phyloP scores from a whole-genome alignment of 1,140 invertebrate species.

The Trypoxylus dichotomus region DNA sequence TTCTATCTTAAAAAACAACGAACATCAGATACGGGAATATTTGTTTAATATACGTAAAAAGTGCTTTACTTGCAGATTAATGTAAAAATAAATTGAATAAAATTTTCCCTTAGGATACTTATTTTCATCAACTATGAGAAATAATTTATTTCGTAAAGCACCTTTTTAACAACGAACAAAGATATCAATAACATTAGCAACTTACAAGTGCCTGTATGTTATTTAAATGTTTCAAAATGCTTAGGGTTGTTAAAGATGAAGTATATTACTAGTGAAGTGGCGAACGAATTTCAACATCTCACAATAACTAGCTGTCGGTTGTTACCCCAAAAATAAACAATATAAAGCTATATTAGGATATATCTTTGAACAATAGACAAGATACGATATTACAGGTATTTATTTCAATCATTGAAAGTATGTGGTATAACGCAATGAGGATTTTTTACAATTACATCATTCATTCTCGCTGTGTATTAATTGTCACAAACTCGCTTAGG shows the following conservation, averaged over 20 bases:
- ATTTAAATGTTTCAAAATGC: background rate
- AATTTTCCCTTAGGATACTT: too few species aligned
- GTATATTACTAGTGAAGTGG: background rate
- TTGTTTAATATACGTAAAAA: background rate
- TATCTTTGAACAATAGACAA: background rate
- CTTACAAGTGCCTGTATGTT: conserved; percentile 30
- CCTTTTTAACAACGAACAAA: background rate
- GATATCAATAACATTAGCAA: conserved; percentile 19
- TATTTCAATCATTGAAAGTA: background rate
- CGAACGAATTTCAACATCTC: background rate
- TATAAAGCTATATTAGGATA: background rate
- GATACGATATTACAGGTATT: background rate
- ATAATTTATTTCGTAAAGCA: background rate
- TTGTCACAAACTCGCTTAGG: too few species aligned
- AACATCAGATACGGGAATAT: background rate
- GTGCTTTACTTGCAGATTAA: too few species aligned
- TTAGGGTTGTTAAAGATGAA: background rate
- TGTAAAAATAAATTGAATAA: too few species aligned
- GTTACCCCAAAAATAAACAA: background rate
- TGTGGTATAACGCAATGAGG: too few species aligned
- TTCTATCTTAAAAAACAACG: background rate
- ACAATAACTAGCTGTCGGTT: background rate
- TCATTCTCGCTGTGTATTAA: too few species aligned
- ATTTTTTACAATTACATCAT: too few species aligned
- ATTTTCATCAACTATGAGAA: too few species aligned